Percentiles rank a stretch among this genome's conserved stretches.
These are phyloP conservation scores for Chlorodrepanis virens DNA, from an alignment of 2,113 vertebrate genomes.

Conservation along the genomic window DNA sequence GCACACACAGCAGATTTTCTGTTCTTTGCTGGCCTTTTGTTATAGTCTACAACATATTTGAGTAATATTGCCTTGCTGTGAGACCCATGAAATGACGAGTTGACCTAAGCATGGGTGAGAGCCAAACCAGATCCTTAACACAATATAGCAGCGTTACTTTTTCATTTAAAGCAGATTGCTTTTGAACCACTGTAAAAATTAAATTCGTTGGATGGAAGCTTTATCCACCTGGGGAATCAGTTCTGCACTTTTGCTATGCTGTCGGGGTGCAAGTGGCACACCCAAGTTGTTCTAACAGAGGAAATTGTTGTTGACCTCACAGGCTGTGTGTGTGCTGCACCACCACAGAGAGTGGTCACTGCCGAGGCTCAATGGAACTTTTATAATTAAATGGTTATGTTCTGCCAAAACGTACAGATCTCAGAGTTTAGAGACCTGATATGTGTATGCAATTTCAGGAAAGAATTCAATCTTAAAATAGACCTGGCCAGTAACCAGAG, in stretches of 20 bases:
- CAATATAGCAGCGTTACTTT: neutral
- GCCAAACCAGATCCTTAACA: neutral
- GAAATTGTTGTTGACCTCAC: neutral
- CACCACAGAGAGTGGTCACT: neutral
- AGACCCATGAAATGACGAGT: neutral
- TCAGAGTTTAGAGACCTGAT: neutral
- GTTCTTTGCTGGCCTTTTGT: neutral
- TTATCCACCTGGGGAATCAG: neutral
- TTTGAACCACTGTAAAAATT: neutral
- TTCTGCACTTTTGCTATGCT: neutral
- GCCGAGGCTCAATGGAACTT: neutral
- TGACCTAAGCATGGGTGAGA: neutral
- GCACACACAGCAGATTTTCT: neutral
- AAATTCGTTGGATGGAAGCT: neutral
- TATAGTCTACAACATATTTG: neutral
- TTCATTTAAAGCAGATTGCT: constrained; percentile 11
- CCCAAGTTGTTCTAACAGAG: neutral
- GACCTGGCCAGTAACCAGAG: neutral
- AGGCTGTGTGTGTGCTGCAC: neutral
- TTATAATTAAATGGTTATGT: neutral
- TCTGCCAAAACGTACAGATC: neutral
- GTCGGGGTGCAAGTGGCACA: neutral
- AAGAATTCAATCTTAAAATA: neutral
- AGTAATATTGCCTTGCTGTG: neutral
- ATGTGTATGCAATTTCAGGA: neutral